Conservation (phyloP, 2,888 invertebrate species). For the Callyntrura guangdongensis region DNA sequence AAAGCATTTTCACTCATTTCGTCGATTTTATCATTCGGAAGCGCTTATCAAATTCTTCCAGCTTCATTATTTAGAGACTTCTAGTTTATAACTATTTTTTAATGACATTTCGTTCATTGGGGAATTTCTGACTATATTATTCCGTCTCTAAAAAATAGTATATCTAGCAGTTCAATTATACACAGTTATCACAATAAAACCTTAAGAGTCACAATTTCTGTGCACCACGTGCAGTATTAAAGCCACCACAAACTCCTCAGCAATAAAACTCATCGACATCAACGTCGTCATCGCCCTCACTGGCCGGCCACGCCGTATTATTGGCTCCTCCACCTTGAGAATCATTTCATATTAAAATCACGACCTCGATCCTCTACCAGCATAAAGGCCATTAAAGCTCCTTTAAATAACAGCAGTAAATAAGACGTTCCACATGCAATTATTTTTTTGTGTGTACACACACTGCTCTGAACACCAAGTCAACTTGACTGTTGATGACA, state of each 20-base stretch:
- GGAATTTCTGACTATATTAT: too few species aligned
- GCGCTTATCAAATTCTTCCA: too few species aligned
- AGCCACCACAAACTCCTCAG: neutral
- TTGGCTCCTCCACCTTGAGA: neutral
- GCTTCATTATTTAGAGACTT: too few species aligned
- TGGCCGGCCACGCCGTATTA: neutral
- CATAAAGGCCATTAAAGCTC: neutral
- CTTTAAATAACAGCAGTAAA: neutral
- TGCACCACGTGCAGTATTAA: neutral
- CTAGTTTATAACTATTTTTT: too few species aligned
- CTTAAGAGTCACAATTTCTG: too few species aligned
- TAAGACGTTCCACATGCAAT: neutral
- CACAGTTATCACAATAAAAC: too few species aligned
- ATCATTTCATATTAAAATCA: neutral
- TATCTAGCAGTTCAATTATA: too few species aligned
- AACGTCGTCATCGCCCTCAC: neutral
- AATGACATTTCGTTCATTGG: too few species aligned
- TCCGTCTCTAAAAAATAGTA: too few species aligned
- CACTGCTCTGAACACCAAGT: neutral
- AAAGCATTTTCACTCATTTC: too few species aligned
- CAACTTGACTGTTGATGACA: neutral
- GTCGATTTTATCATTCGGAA: too few species aligned
- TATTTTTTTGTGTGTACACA: neutral
- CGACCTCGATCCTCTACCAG: neutral
- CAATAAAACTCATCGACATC: slow-evolving; percentile 10